A percentile compares a stretch with the other conserved stretches of the same genome.
Evolutionary conservation across 2,888 invertebrate species (phyloP).

Genomic region (Lasioglossum oenotherae): DNA sequence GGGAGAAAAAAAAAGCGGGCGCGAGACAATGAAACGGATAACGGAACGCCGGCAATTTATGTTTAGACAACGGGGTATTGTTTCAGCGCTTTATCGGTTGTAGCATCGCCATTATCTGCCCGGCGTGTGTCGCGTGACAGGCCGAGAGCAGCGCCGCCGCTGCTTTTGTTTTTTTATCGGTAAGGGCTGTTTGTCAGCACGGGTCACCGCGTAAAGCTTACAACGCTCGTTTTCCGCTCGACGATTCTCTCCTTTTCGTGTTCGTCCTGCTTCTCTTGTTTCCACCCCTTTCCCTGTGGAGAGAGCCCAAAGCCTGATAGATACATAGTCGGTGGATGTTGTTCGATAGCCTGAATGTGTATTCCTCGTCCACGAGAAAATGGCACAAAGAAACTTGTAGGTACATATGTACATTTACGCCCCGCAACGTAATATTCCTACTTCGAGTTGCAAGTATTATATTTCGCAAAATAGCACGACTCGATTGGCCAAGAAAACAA

Average conservation of each 20-base stretch:
- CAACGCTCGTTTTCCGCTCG: neutral
- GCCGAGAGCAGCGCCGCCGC: slow-evolving; percentile 21
- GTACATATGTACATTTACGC: neutral
- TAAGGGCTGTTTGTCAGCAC: slow-evolving; percentile 40
- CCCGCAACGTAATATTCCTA: neutral
- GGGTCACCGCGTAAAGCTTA: slow-evolving; percentile 21
- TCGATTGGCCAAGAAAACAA: too few relatives aligned
- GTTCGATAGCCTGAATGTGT: neutral
- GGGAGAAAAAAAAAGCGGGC: neutral
- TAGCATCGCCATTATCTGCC: slow-evolving; percentile 45
- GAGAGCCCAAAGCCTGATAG: neutral
- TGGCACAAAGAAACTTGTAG: too few relatives aligned
- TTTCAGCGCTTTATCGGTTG: slow-evolving; percentile 46
- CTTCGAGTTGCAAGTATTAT: neutral
- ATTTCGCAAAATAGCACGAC: neutral
- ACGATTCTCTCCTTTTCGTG: slow-evolving; percentile 8
- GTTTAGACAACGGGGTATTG: slow-evolving; percentile 43
- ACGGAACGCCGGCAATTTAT: slow-evolving; percentile 42
- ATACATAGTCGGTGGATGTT: neutral
- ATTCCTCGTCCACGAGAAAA: too few relatives aligned
- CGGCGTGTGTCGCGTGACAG: slow-evolving; percentile 46
- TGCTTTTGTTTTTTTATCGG: slow-evolving; percentile 49
- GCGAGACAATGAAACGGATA: slow-evolving; percentile 33
- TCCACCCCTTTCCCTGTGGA: neutral
- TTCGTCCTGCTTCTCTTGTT: slow-evolving; percentile 1